A percentile compares a stretch with the other conserved stretches of the same genome.
These are phyloP conservation scores for Ecliptopera silaceata DNA, from an alignment of 2,888 invertebrate genomes.

Conservation along the genomic window DNA sequence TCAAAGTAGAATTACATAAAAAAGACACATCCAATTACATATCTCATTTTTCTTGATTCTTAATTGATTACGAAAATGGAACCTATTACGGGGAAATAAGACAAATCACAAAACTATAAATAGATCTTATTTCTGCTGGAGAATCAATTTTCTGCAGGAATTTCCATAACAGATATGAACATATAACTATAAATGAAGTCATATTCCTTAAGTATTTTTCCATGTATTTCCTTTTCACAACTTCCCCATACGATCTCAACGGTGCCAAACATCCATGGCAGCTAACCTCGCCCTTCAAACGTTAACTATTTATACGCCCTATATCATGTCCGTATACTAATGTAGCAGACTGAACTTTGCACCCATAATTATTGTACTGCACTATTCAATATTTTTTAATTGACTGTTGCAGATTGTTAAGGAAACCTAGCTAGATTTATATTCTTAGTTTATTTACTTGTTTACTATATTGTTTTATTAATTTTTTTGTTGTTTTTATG, in stretches of 20 bases:
- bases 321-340: conserved; percentile 51
- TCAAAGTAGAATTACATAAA: no score
- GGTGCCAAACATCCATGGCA: conserved; percentile 49
- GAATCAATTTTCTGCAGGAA: not conserved
- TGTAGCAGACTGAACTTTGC: conserved; percentile 66
- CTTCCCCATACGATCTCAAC: conserved; percentile 33
- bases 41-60: no score
- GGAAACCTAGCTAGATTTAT: not conserved
- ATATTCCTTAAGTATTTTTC: not conserved
- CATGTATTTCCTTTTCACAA: conserved; percentile 13
- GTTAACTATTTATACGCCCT: conserved; percentile 66
- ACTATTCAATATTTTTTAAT: conserved; percentile 49
- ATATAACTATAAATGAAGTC: not conserved
- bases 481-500: no score
- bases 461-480: not conserved
- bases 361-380: conserved; percentile 55
- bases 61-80: no score
- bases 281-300: conserved; percentile 68
- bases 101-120: no score
- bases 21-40: no score
- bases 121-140: not conserved
- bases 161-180: not conserved
- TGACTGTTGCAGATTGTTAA: conserved; percentile 36
- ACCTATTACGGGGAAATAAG: not conserved
- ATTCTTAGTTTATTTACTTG: not conserved